Evolutionary conservation across 2,797 vertebrate genomes (phyloP).

Genomic region (Clarias laeviceps): DNA sequence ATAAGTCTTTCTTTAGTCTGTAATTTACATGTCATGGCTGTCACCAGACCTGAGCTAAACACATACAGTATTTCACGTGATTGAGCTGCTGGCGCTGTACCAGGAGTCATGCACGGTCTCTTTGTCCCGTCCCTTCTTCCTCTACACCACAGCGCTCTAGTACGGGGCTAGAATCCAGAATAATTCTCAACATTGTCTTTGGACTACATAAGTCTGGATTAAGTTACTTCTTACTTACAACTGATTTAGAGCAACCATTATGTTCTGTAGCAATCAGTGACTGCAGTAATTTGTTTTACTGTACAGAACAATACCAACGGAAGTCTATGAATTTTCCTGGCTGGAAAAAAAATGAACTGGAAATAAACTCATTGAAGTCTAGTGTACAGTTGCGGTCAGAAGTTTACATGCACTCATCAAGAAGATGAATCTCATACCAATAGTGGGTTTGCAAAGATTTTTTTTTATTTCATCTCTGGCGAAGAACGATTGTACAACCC

Average conservation of each 20-base stretch:
- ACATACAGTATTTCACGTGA: conserved; percentile 18
- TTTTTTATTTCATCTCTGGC: no score
- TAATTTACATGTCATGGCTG: conserved; percentile 50
- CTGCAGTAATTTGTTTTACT: not conserved
- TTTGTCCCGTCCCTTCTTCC: not conserved
- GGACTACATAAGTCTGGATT: not conserved
- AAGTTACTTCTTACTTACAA: not conserved
- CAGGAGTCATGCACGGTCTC: conserved; percentile 1
- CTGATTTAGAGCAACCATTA: not conserved
- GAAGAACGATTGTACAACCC: no score
- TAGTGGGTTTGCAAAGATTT: no score
- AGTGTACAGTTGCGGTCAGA: no score
- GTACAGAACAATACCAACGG: not conserved
- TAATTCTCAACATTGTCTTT: not conserved
- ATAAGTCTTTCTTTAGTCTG: conserved; percentile 47
- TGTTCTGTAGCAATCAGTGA: not conserved
- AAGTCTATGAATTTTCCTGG: not conserved
- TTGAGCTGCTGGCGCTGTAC: conserved; percentile 15
- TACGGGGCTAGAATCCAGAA: not conserved
- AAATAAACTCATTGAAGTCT: conserved; percentile 9
- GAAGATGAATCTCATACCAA: no score
- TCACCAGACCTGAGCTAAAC: conserved; percentile 37
- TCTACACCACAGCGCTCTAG: not conserved
- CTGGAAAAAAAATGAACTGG: not conserved
- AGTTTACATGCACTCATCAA: no score